Conservation (phyloP, 2,888 invertebrate genomes). For the Globia sparganii region DNA sequence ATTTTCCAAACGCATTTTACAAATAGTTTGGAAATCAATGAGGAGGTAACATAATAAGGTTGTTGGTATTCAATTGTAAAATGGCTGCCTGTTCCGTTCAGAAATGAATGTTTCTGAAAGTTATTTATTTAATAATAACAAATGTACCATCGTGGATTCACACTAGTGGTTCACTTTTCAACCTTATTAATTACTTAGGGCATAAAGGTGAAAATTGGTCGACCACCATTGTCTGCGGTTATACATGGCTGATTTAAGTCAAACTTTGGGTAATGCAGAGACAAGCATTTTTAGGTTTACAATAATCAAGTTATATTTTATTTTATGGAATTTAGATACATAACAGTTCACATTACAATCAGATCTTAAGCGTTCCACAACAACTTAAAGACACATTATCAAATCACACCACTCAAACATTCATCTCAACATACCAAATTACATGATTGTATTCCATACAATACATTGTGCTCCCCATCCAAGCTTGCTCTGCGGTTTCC, state of each 20-base stretch:
- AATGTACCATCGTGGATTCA: neutral
- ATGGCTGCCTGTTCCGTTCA: neutral
- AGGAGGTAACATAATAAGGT: too few relatives aligned
- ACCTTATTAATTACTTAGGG: too few relatives aligned
- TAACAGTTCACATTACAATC: too few relatives aligned
- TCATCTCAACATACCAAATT: neutral
- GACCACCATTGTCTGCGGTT: too few relatives aligned
- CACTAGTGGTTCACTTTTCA: too few relatives aligned
- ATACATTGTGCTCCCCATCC: slow-evolving; percentile 3
- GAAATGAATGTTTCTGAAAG: neutral
- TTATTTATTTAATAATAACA: neutral
- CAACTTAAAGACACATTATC: neutral
- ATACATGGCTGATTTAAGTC: neutral
- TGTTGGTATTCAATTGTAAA: too few relatives aligned
- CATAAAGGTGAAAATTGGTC: too few relatives aligned
- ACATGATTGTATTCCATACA: slow-evolving; percentile 1
- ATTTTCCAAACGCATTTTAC: neutral
- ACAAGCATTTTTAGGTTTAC: neutral
- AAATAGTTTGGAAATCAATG: too few relatives aligned
- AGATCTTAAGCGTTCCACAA: neutral
- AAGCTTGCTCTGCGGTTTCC: slow-evolving; percentile 21
- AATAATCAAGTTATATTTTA: too few relatives aligned
- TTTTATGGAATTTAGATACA: too few relatives aligned
- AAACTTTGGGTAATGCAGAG: neutral
- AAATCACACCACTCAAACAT: slow-evolving; percentile 5